phyloP scores from a whole-genome alignment of 1,140 invertebrate genomes.

The Ceratosolen solmsi region DNA sequence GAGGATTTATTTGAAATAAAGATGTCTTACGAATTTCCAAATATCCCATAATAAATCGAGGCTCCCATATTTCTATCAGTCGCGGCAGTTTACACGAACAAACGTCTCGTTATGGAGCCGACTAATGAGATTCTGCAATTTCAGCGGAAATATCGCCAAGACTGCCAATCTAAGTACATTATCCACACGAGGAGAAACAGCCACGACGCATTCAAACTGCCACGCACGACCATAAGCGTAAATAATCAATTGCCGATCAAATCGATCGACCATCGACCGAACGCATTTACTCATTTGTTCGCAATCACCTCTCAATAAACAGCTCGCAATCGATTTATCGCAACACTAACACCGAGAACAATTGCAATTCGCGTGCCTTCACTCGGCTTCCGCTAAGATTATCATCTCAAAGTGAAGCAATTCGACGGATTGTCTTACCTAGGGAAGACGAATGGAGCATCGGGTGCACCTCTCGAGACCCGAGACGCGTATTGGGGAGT shows the following conservation, averaged over 20 bases:
- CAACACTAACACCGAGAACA: constrained; percentile 12
- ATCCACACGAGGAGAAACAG: too few species aligned
- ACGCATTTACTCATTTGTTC: constrained; percentile 7
- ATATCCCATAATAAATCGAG: too few species aligned
- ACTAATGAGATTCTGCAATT: too few species aligned
- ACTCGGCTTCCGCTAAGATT: not conserved
- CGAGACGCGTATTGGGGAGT: constrained; percentile 28
- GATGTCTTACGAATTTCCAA: too few species aligned
- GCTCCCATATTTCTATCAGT: too few species aligned
- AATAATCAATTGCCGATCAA: constrained; percentile 13
- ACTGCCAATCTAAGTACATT: too few species aligned
- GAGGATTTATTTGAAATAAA: too few species aligned
- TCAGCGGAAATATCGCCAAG: too few species aligned
- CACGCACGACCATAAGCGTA: not conserved
- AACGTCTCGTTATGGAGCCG: too few species aligned
- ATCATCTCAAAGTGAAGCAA: constrained; percentile 5
- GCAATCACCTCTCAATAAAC: constrained; percentile 32
- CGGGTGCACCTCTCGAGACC: constrained; percentile 7
- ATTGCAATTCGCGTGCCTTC: constrained; percentile 21
- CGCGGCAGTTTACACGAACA: too few species aligned
- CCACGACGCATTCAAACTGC: not conserved
- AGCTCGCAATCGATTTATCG: constrained; percentile 36
- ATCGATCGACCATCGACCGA: too few species aligned
- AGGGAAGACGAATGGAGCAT: not conserved
- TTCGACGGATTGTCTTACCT: constrained; percentile 33